phyloP scores from a whole-genome alignment of 2,888 invertebrate genomes.

The Noctua comes region DNA sequence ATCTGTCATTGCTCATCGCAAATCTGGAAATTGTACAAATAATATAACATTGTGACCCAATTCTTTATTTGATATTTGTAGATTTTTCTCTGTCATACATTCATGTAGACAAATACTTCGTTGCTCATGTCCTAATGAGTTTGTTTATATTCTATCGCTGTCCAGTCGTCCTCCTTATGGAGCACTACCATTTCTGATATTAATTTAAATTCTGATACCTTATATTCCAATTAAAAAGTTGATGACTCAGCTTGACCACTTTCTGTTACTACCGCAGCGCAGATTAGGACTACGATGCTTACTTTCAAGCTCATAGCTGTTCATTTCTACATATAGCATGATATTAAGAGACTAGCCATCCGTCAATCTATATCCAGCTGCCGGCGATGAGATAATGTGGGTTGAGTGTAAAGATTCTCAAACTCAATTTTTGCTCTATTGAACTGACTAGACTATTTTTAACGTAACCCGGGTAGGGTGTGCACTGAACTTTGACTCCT shows the following conservation, averaged over 20 bases:
- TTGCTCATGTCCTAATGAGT: conserved; percentile 17
- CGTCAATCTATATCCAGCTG: conserved; percentile 36
- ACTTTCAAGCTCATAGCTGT: conserved; percentile 15
- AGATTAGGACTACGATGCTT: conserved; percentile 6
- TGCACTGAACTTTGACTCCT: conserved; percentile 82
- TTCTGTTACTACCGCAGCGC: background rate
- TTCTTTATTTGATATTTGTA: conserved; percentile 31
- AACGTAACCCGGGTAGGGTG: conserved; percentile 70
- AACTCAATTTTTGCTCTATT: conserved; percentile 53
- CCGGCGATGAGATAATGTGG: conserved; percentile 39
- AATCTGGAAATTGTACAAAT: conserved; percentile 26
- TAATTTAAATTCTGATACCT: conserved; percentile 29
- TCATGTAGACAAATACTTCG: conserved; percentile 12
- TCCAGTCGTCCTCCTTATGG: conserved; percentile 16
- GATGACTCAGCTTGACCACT: conserved; percentile 4
- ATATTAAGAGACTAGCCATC: conserved; percentile 25
- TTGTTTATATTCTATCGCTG: conserved; percentile 43
- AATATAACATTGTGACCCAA: conserved; percentile 7
- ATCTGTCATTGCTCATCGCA: conserved; percentile 18
- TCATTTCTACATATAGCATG: conserved; percentile 30
- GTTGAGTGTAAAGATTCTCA: conserved; percentile 35
- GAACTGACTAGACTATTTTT: conserved; percentile 73
- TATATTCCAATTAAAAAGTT: conserved; percentile 18
- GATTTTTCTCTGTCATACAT: conserved; percentile 9
- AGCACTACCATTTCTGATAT: conserved; percentile 39